Evolutionary conservation across 2,888 invertebrate genomes (phyloP), one percentile per base, ranked within the genome.

Genomic region (Arrhopalites spinosus): DNA sequence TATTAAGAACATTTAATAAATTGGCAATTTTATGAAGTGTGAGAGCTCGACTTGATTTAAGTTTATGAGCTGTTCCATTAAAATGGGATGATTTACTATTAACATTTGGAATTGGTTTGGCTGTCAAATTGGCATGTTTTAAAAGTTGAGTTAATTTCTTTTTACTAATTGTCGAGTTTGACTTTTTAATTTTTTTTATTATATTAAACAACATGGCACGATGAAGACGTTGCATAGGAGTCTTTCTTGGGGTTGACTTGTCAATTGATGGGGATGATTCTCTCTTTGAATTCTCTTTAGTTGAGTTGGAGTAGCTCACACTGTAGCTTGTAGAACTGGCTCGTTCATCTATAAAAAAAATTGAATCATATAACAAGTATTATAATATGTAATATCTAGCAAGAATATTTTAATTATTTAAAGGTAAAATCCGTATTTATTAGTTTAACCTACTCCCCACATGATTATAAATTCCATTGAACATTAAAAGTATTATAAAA

Each of bases 231-330:
- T 43, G 47, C 56, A 73, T 73, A 2, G 64, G 53, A 7, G 29
- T 17, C 45, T 72, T 72, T 53, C 53, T 53, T 3, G 36, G 36
- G 3, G 53, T 53, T 53, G 17, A 1, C 53, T 23, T 20, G 17
- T n/a, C 20, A n/a, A 30, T 15, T 25, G 45, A 45, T 3, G 13
- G 45, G 17, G 36, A 27, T 8, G 72, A 72, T 23, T 73, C 73
- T n/a, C 73, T 45, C 23, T 73, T 73, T 29, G 73, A 66, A 66
- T 73, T 73, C 36, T 73, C 73, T 29, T 73, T 73, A 50, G 73
- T 70, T 5, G 70, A 70, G 43, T 70, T 70, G 20, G 70, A 70
- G 43, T 70, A 70, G 53, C 53, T 70, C 27, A 53, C 70, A 70
- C 70, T 70, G 59, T 53, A 70, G 43, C 70, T 70, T n/a, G 56